These are phyloP conservation scores for Coenonympha arcania DNA, from an alignment of 2,888 invertebrate genomes.

Conservation along the genomic window DNA sequence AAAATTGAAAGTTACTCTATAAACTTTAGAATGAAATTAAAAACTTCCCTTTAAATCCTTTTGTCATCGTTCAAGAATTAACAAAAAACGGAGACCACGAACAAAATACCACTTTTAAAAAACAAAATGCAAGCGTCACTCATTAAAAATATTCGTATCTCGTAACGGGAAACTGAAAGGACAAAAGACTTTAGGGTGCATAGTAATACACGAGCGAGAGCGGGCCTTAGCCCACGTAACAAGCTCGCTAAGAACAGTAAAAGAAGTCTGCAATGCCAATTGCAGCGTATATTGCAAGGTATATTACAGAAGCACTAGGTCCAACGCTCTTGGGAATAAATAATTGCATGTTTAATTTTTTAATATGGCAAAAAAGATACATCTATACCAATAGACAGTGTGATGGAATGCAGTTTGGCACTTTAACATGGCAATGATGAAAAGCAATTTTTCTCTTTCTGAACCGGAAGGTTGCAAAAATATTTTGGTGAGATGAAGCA, in stretches of 20 bases:
- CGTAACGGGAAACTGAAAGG: constrained; percentile 15
- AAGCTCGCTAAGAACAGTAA: neutral
- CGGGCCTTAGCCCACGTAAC: neutral
- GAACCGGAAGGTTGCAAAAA: too few species aligned
- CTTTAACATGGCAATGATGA: too few species aligned
- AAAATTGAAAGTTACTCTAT: neutral
- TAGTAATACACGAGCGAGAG: constrained; percentile 4
- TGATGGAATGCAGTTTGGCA: too few species aligned
- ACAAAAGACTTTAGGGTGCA: constrained; percentile 13
- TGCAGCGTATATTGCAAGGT: too few species aligned
- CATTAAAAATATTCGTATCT: constrained; percentile 25
- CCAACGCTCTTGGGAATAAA: too few species aligned
- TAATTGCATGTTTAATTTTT: too few species aligned
- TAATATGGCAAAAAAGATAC: too few species aligned
- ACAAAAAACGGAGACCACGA: constrained; percentile 1
- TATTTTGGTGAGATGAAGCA: too few species aligned
- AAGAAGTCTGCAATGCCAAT: too few species aligned
- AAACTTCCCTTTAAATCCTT: neutral
- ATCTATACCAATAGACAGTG: too few species aligned
- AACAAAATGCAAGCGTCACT: constrained; percentile 18
- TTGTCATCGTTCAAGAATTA: constrained; percentile 1
- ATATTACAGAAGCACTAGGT: too few species aligned
- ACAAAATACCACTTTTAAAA: constrained; percentile 12
- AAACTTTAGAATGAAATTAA: neutral
- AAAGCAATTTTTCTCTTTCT: too few species aligned